Conservation (phyloP, 2,113 vertebrate species). For the Corythoichthys intestinalis region DNA sequence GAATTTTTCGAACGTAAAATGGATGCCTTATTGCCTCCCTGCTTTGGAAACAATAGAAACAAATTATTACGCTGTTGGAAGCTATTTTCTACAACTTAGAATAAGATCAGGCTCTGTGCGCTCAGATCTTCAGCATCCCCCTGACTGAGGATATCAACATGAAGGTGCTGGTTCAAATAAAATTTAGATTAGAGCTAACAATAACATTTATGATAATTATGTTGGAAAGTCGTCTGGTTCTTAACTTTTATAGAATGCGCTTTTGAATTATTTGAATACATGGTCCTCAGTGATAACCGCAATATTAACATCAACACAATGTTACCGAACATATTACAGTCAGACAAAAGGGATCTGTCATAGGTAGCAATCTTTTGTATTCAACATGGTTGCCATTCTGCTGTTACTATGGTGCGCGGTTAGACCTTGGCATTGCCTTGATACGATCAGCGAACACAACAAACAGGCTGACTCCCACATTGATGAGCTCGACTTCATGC, state of each 20-base stretch:
- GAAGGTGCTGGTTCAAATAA: conserved; percentile 9
- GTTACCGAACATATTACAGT: neutral
- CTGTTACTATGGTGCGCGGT: conserved; percentile 14
- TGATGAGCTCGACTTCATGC: conserved; percentile 41
- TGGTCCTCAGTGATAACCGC: neutral
- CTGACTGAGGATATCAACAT: conserved; percentile 18
- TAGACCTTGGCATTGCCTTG: conserved; percentile 19
- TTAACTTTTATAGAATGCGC: conserved; percentile 20
- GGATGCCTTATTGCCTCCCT: neutral
- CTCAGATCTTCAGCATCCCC: conserved; percentile 22
- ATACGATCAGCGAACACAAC: conserved; percentile 32
- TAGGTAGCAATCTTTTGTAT: conserved; percentile 2
- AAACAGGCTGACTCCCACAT: conserved; percentile 26
- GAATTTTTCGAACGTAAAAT: too few species aligned
- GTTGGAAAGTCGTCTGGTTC: neutral
- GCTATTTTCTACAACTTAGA: conserved; percentile 4
- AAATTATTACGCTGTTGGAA: conserved; percentile 16
- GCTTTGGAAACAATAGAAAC: conserved; percentile 1
- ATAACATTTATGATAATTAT: conserved; percentile 8
- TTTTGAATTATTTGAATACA: conserved; percentile 5
- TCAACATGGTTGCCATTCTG: conserved; percentile 12
- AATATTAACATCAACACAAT: neutral
- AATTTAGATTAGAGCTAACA: conserved; percentile 27
- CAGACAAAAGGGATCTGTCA: neutral
- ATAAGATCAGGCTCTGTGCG: conserved; percentile 15